Evolutionary conservation across 30 jellyfish, hydroid and myxozoan genomes (phyloP).

Genomic region (Pelagia noctiluca): DNA sequence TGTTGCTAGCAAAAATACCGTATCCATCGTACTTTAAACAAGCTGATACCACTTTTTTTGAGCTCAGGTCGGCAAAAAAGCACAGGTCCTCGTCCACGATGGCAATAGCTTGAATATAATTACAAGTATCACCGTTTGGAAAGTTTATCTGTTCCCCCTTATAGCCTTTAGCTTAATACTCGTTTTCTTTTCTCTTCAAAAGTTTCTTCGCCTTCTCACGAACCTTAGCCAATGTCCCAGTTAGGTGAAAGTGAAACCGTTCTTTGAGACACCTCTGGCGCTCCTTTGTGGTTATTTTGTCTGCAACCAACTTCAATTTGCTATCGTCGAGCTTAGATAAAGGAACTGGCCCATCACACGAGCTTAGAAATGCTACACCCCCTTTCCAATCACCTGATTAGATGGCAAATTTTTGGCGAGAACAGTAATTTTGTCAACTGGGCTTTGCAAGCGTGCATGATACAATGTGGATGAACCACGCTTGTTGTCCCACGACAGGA

Average conservation of each 20-base stretch:
- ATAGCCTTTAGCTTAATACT: conserved; percentile 51
- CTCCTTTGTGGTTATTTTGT: conserved; percentile 7
- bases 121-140: conserved; percentile 7
- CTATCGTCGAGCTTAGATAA: conserved; percentile 1
- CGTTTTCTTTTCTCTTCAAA: conserved; percentile 41
- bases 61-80: conserved; percentile 25
- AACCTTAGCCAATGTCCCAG: conserved; percentile 61
- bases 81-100: conserved; percentile 15
- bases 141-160: conserved; percentile 11
- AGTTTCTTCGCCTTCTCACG: conserved; percentile 56
- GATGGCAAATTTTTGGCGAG: conserved; percentile 12
- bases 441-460: conserved; percentile 34
- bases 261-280: conserved; percentile 19
- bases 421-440: conserved; percentile 24
- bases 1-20: conserved; percentile 10
- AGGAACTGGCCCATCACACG: conserved; percentile 19
- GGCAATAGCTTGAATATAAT: conserved; percentile 13
- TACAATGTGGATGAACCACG: conserved; percentile 20
- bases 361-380: conserved; percentile 17
- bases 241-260: conserved; percentile 29
- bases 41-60: conserved; percentile 9
- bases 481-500: conserved; percentile 31
- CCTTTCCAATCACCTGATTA: conserved; percentile 15
- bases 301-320: background rate
- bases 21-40: conserved; percentile 9